These are phyloP conservation scores for Glaucopsyche alexis DNA, from an alignment of 2,888 invertebrate genomes.

Conservation along the genomic window DNA sequence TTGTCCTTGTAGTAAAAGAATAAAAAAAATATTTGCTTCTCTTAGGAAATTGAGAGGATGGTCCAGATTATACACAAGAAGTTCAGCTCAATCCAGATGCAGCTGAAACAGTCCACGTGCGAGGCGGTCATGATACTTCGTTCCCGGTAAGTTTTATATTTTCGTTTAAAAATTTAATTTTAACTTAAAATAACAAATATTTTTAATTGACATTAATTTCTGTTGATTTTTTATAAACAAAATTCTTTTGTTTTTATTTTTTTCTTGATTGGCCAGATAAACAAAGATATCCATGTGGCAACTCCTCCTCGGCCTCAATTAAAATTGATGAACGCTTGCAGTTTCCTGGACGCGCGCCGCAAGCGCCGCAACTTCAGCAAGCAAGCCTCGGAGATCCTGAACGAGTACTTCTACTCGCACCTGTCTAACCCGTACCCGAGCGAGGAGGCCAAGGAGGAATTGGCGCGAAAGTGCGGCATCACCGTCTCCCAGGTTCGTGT, in stretches of 20 bases:
- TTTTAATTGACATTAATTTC: not conserved
- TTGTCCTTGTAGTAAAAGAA: not conserved
- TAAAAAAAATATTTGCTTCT: slow-evolving; percentile 16
- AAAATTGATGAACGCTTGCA: slow-evolving; percentile 54
- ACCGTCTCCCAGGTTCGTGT: slow-evolving; percentile 93
- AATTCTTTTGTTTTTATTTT: not conserved
- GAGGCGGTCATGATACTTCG: slow-evolving; percentile 99
- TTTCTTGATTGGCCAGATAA: not conserved
- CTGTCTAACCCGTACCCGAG: slow-evolving; percentile 99
- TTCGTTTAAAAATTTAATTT: too few species aligned
- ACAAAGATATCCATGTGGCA: slow-evolving; percentile 40
- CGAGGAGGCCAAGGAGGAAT: slow-evolving; percentile 99
- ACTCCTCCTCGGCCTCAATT: slow-evolving; percentile 57
- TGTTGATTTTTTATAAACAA: not conserved
- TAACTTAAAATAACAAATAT: not conserved
- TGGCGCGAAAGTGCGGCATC: slow-evolving; percentile 99
- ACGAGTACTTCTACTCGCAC: slow-evolving; percentile 99
- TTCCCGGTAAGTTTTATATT: slow-evolving; percentile 75
- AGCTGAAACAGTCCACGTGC: slow-evolving; percentile 99
- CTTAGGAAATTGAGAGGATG: slow-evolving; percentile 97
- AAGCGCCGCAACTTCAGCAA: slow-evolving; percentile 99
- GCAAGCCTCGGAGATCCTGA: slow-evolving; percentile 99
- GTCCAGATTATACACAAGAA: slow-evolving; percentile 99
- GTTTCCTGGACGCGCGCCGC: slow-evolving; percentile 88
- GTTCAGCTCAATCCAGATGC: slow-evolving; percentile 98